Evolutionary conservation across 2,888 invertebrate species (phyloP), one percentile per base, ranked within the genome.

Genomic region (Diploptera punctata): DNA sequence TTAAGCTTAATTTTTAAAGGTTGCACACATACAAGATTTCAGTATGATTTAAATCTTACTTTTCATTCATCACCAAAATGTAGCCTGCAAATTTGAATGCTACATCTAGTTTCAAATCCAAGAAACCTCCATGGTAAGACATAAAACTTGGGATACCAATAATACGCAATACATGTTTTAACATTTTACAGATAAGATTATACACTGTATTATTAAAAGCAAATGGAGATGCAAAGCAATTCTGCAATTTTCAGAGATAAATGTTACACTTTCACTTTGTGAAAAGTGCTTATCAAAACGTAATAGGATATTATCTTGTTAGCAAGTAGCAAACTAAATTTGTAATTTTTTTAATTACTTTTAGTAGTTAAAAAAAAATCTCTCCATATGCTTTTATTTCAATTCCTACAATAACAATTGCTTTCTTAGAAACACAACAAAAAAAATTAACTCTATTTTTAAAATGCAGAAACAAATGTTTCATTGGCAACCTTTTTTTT

Each of bases 361-460:
- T n/a, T n/a, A n/a, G n/a, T n/a, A n/a, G n/a, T n/a, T n/a, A 43
- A 69, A 65, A 65, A n/a, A 26, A 68, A 69, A 62, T 71, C 38
- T 73, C 73, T 74, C 74, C 74, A 74, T 74, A 74, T 71, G 74
- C 74, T 68, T 73, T 73, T 70, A 61, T 67, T 73, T 76, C 54
- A 73, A 71, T 70, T 69, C 49, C 73, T 72, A 72, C 73, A 71
- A 69, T 75, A 73, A 65, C 65, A 70, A 70, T 57, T 54, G 67
- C 61, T 69, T 73, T n/a, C n/a, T 70, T 60, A 75, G 73, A 71
- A 69, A 70, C 70, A 70, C 70, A 69, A 73, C 60, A 73, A 71
- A 33, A 68, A 71, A 73, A 71, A 52, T 69, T 68, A 71, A 71
- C 54, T 61, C 74, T 74, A 74, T 72, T 72, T 72, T 70, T 54